Conservation (phyloP, 2,888 invertebrate genomes). For the Chloroclysta siterata region DNA sequence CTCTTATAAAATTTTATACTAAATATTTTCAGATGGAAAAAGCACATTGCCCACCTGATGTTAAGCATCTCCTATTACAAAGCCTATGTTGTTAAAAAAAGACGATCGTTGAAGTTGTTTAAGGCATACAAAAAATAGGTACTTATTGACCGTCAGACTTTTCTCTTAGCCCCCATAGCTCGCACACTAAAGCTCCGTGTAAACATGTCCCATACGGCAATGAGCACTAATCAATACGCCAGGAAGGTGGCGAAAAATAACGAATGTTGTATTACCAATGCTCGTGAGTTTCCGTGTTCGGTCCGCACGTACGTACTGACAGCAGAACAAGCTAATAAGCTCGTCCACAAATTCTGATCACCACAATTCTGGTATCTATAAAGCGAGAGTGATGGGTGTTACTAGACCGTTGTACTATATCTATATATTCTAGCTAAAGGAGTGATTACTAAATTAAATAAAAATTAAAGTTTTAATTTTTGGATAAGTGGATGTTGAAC, state of each 20-base stretch:
- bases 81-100: too few relatives aligned
- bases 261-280: constrained; percentile 78
- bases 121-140: neutral
- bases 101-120: neutral
- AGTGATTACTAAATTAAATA: too few relatives aligned
- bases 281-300: constrained; percentile 74
- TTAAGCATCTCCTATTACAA: too few relatives aligned
- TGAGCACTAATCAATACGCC: constrained; percentile 81
- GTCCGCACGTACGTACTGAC: constrained; percentile 53
- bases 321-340: constrained; percentile 46
- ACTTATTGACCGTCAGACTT: neutral
- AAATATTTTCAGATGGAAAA: too few relatives aligned
- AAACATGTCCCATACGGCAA: constrained; percentile 49
- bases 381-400: too few relatives aligned
- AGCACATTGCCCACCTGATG: too few relatives aligned
- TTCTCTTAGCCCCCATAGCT: neutral
- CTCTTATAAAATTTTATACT: too few relatives aligned
- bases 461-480: too few relatives aligned
- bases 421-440: too few relatives aligned
- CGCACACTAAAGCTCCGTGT: constrained; percentile 13
- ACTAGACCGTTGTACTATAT: too few relatives aligned
- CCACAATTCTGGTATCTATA: too few relatives aligned
- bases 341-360: neutral
- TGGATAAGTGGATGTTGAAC: too few relatives aligned
- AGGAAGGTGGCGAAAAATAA: constrained; percentile 81